Conservation (phyloP, 2,113 vertebrate species). For the Puntigrus tetrazona region DNA sequence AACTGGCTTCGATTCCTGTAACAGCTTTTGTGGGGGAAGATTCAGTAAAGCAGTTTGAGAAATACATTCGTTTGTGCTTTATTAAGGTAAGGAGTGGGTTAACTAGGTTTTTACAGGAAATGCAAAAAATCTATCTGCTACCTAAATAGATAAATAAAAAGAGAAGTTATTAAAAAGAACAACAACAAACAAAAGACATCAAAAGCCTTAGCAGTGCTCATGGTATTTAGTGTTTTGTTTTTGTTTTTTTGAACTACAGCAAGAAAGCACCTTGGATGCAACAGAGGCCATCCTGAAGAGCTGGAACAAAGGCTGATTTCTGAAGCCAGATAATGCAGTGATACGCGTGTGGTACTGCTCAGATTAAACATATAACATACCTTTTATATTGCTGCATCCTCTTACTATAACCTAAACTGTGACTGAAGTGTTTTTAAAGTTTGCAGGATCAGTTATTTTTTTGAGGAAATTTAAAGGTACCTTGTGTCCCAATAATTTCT, state of each 20-base stretch:
- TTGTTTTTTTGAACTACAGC: too few relatives aligned
- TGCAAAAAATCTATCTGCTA: background rate
- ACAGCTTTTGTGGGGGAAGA: constrained; percentile 87
- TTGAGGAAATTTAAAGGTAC: background rate
- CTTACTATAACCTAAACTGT: background rate
- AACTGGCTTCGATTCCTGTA: constrained; percentile 92
- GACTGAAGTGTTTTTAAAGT: background rate
- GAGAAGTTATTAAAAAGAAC: too few relatives aligned
- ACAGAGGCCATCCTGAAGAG: constrained; percentile 86
- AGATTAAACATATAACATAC: background rate
- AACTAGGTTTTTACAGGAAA: background rate
- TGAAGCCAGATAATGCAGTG: constrained; percentile 21
- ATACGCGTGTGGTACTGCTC: background rate
- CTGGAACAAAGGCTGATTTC: constrained; percentile 73
- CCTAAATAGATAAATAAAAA: background rate
- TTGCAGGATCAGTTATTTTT: background rate
- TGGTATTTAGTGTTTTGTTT: background rate
- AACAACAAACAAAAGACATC: too few relatives aligned
- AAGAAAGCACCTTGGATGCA: constrained; percentile 89
- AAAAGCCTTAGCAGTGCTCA: background rate
- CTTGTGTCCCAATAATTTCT: too few relatives aligned
- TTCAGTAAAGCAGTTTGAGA: constrained; percentile 87
- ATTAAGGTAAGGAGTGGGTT: constrained; percentile 85
- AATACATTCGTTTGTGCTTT: constrained; percentile 94
- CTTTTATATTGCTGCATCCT: background rate